phyloP scores from a whole-genome alignment of 1,140 invertebrate genomes.

The Neodiprion fabricii region DNA sequence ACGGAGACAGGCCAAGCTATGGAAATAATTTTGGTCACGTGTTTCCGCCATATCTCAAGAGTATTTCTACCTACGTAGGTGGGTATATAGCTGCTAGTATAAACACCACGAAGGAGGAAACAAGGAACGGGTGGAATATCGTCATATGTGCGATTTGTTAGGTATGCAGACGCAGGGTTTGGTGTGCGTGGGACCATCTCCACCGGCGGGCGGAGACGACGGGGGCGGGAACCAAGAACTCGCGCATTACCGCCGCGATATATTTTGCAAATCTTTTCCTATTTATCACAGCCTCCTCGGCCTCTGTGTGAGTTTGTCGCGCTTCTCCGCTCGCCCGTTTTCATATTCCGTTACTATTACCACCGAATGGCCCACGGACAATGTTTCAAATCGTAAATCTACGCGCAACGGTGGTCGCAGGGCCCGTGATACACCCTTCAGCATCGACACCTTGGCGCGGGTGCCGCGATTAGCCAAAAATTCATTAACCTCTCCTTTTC shows the following conservation, averaged over 20 bases:
- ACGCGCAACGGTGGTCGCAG: background rate
- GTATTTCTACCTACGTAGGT: background rate
- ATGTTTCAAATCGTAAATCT: background rate
- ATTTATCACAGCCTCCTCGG: constrained; percentile 38
- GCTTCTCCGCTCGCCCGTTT: constrained; percentile 25
- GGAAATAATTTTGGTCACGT: background rate
- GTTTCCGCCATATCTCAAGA: constrained; percentile 2
- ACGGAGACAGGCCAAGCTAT: background rate
- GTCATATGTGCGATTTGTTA: constrained; percentile 5
- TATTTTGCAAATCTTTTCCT: constrained; percentile 48
- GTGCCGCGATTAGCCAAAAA: too few relatives aligned
- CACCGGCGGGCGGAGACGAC: background rate
- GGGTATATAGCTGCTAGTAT: background rate
- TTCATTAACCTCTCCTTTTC: too few relatives aligned
- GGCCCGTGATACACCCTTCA: too few relatives aligned
- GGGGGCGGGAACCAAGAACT: background rate
- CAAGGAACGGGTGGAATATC: constrained; percentile 2
- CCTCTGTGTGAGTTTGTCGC: background rate
- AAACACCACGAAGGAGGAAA: background rate
- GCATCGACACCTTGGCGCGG: too few relatives aligned
- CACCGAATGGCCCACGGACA: constrained; percentile 25
- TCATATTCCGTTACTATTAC: constrained; percentile 34
- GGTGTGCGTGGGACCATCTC: constrained; percentile 6
- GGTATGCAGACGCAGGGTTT: background rate
- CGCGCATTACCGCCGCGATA: constrained; percentile 36